phyloP scores from a whole-genome alignment of 2,888 invertebrate species.

The Heliconius ismenius region DNA sequence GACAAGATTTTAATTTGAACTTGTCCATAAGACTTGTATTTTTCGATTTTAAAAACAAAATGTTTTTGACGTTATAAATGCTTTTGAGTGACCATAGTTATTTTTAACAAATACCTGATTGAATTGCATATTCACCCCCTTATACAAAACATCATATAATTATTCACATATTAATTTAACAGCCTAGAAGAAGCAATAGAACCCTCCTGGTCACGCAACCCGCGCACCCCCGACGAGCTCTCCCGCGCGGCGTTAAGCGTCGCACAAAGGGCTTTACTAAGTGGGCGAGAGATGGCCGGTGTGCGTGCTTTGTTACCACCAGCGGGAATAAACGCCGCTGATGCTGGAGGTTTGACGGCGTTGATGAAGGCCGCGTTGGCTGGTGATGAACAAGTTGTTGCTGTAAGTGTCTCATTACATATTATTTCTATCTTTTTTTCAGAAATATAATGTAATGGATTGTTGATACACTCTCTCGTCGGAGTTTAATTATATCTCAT shows the following conservation, averaged over 20 bases:
- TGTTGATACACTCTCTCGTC: no score
- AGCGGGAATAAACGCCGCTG: constrained; percentile 87
- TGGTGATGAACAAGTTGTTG: constrained; percentile 89
- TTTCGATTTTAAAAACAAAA: no score
- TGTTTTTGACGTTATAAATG: no score
- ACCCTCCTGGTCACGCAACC: constrained; percentile 71
- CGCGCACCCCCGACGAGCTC: constrained; percentile 78
- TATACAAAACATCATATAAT: no score
- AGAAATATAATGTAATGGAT: no score
- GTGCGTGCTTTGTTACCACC: constrained; percentile 87
- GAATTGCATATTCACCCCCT: no score
- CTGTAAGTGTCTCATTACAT: constrained; percentile 60
- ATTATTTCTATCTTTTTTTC: neutral
- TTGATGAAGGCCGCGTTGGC: constrained; percentile 91
- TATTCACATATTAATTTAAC: constrained; percentile 16
- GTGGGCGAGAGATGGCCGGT: constrained; percentile 90
- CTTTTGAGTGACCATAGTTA: no score
- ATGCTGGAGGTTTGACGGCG: constrained; percentile 90
- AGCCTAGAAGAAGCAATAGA: constrained; percentile 83
- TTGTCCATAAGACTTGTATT: no score
- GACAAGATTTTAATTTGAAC: no score
- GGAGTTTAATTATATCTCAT: no score
- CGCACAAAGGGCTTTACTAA: constrained; percentile 90
- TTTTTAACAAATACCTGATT: no score
- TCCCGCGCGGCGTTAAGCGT: constrained; percentile 86